Conservation (phyloP, 2,113 vertebrate genomes). For the Chlorodrepanis virens region DNA sequence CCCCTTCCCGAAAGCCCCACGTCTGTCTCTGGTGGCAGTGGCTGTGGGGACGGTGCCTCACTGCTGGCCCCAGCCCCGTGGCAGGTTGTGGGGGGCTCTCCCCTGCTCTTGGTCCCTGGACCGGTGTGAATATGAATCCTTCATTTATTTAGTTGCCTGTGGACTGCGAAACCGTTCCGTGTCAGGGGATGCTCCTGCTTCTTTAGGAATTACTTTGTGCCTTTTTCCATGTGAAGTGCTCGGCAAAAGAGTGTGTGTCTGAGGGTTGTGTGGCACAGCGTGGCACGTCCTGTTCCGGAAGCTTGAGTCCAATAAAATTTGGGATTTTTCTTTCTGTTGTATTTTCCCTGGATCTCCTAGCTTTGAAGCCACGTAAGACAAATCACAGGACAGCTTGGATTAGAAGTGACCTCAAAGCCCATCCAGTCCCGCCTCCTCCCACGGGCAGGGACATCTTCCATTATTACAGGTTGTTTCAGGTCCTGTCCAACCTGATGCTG, state of each 20-base stretch:
- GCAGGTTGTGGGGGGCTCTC: fast-evolving
- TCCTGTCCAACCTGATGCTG: fast-evolving
- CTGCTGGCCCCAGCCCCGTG: not conserved
- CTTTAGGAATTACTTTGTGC: not conserved
- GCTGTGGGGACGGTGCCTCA: not conserved
- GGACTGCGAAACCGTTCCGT: fast-evolving
- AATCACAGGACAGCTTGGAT: not conserved
- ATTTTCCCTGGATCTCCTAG: not conserved
- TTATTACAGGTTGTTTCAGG: not conserved
- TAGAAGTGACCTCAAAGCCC: not conserved
- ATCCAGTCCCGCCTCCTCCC: not conserved
- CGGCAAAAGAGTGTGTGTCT: fast-evolving
- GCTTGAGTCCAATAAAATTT: conserved; percentile 28
- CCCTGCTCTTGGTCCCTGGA: not conserved
- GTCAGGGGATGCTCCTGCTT: not conserved
- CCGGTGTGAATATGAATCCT: fast-evolving
- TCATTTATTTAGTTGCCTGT: fast-evolving
- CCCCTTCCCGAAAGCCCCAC: fast-evolving
- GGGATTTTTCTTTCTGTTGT: not conserved
- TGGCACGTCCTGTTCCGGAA: fast-evolving
- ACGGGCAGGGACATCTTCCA: not conserved
- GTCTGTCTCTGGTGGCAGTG: fast-evolving
- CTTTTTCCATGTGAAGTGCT: not conserved
- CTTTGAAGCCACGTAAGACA: not conserved
- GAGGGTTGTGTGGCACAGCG: fast-evolving